Evolutionary conservation across 2,113 vertebrate genomes (phyloP), one percentile per base, ranked within the genome.

Genomic region (Gila orcuttii): DNA sequence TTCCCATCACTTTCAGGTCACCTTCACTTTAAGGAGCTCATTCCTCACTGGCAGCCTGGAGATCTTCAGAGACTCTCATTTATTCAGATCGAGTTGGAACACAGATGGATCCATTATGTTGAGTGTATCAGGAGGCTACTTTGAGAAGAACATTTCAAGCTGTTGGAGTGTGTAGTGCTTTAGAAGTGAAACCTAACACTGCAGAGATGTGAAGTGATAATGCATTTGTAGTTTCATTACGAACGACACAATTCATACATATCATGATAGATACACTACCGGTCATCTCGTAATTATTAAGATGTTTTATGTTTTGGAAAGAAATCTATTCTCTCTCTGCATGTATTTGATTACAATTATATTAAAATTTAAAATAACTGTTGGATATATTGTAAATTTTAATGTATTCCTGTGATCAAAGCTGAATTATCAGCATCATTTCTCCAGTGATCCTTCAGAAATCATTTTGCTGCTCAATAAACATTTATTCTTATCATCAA

Each of bases 101-200:
- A 71, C 68, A 71, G 36, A 71, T 71, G 68, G 68, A 71, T 42
- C 68, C 69, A 73, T 73, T 73, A 73, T 42, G 69, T n/a, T 73
- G 21, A 73, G 69, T 21, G 36, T 73, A 42, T 42, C 36, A 73
- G 36, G 69, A 73, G 69, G 69, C 69, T 73, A 42, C 69, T 73
- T 42, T n/a, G 36, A 73, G 36, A 73, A 73, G 69, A 71, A 42
- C 36, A 13, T 71, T 71, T 71, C 4, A 39, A 11, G 19, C 39
- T 39, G 33, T 5, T 42, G 33, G 21, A 73, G 36, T n/a, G 36
- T 73, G 69, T n/a, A n/a, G 36, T 42, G 69, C 36, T 73, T 13
- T 73, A 12, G 39, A 73, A 73, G 36, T 39, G 21, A 73, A 73
- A 39, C 33, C 52, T 7, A 55, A 42, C 69, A n/a, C 36, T 23